Percentiles rank a stretch among this genome's conserved stretches.
These are phyloP conservation scores for Drosophila kohkoa DNA, from an alignment of 1,140 invertebrate genomes.

Conservation along the genomic window DNA sequence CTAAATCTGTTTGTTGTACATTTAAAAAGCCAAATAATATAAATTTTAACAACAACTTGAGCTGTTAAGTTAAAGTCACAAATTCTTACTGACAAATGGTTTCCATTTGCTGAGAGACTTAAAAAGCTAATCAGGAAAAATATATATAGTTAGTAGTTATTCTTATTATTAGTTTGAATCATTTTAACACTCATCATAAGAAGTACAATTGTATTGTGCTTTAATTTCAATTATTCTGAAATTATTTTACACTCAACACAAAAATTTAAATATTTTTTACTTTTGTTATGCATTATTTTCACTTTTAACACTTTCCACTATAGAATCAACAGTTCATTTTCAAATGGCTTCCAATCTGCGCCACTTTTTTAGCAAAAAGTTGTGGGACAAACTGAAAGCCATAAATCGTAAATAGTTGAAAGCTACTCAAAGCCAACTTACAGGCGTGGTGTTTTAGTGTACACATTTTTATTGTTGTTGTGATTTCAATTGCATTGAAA, in stretches of 20 bases:
- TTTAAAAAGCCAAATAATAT: no score
- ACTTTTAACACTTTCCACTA: background rate
- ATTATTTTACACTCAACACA: no score
- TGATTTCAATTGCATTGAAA: slow-evolving; percentile 17
- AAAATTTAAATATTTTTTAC: no score
- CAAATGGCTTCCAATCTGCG: background rate
- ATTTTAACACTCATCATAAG: no score
- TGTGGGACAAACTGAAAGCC: slow-evolving; percentile 6
- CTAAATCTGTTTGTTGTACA: no score
- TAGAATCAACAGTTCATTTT: background rate
- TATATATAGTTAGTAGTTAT: no score
- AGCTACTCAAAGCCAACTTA: slow-evolving; percentile 57
- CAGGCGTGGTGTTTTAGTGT: slow-evolving; percentile 35
- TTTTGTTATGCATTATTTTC: background rate
- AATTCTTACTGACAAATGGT: background rate
- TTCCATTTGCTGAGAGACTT: background rate
- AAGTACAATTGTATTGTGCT: no score
- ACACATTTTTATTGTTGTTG: slow-evolving; percentile 11
- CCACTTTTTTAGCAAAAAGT: background rate
- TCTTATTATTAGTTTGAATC: no score
- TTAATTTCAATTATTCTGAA: no score
- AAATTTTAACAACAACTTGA: no score
- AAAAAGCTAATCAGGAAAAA: no score
- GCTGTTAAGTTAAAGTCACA: no score
- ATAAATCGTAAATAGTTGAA: slow-evolving; percentile 12